Evolutionary conservation across 2,888 invertebrate genomes (phyloP).

Genomic region (Ceraclea dissimilis): DNA sequence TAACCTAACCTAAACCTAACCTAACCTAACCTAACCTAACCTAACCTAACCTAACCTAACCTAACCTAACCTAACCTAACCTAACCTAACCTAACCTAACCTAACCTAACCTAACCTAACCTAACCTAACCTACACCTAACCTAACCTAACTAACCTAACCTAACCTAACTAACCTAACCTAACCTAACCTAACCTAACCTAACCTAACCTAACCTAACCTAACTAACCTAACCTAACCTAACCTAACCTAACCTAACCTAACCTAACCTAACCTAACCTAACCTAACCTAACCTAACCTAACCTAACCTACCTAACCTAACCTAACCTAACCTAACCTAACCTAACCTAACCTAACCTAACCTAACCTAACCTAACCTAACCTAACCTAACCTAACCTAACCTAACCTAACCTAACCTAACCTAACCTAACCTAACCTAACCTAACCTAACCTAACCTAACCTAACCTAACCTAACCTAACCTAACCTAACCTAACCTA

Average conservation of each 20-base stretch:
- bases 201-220: conserved; percentile 18
- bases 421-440: conserved; percentile 24
- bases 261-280: conserved; percentile 26
- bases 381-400: conserved; percentile 24
- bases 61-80: conserved; percentile 10
- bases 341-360: conserved; percentile 24
- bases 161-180: conserved; percentile 1
- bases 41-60: conserved; percentile 2
- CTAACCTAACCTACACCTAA: conserved; percentile 8
- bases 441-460: conserved; percentile 25
- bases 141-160: conserved; percentile 1
- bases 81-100: conserved; percentile 12
- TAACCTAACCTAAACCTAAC: neutral
- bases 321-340: conserved; percentile 24
- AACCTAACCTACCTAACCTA: conserved; percentile 24
- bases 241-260: conserved; percentile 21
- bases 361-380: conserved; percentile 24
- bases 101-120: conserved; percentile 8
- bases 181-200: conserved; percentile 4
- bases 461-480: conserved; percentile 26
- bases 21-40: conserved; percentile 3
- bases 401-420: conserved; percentile 22
- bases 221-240: conserved; percentile 21
- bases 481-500: conserved; percentile 26
- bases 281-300: conserved; percentile 24